Evolutionary conservation across 53 echinoderm and acorn worm species (phyloP).

Genomic region (Actinopyga echinites): DNA sequence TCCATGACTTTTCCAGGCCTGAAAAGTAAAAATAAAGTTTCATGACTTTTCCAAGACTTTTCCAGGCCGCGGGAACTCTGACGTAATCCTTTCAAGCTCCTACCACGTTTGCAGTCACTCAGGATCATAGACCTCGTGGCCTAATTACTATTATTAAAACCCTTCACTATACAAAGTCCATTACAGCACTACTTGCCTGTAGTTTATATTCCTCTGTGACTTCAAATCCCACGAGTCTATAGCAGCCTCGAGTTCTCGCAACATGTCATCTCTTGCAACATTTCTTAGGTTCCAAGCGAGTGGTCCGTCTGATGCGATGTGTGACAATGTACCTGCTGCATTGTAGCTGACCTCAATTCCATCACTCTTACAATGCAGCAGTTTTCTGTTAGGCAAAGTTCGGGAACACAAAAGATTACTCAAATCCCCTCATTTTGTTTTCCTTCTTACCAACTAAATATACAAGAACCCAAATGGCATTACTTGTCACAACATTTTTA

Average conservation of each 20-base stretch:
- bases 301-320: constrained; percentile 87
- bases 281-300: constrained; percentile 53
- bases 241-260: constrained; percentile 62
- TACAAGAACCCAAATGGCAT: not conserved
- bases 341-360: constrained; percentile 99
- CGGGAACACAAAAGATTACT: not conserved
- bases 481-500: too few relatives aligned
- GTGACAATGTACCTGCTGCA: constrained; percentile 93
- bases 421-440: not conserved
- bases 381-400: constrained; percentile 41
- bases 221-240: constrained; percentile 77
- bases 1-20: too few relatives aligned
- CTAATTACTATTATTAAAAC: too few relatives aligned
- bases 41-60: too few relatives aligned
- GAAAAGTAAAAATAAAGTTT: too few relatives aligned
- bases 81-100: not conserved
- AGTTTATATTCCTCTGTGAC: constrained; percentile 88
- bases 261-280: constrained; percentile 55
- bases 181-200: constrained; percentile 54
- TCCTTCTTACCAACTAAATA: not conserved
- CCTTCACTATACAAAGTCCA: too few relatives aligned
- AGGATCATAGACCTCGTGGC: too few relatives aligned
- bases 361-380: constrained; percentile 74
- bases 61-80: too few relatives aligned
- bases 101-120: not conserved